phyloP scores from a whole-genome alignment of 2,113 vertebrate species.

The Stigmatopora nigra region DNA sequence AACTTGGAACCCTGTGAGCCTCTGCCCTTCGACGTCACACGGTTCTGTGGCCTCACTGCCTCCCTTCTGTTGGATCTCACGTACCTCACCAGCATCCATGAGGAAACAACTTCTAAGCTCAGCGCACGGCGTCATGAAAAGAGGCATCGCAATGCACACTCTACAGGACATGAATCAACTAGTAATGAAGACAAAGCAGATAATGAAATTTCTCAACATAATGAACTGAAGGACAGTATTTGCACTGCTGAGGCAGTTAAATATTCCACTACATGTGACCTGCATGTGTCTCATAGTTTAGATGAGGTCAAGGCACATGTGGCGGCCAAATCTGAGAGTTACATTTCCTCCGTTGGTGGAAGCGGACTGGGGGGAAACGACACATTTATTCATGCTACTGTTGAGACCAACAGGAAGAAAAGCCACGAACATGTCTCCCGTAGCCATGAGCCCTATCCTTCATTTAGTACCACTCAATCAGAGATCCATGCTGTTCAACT shows the following conservation, averaged over 20 bases:
- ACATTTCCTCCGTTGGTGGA: conserved; percentile 67
- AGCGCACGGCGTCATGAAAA: conserved; percentile 82
- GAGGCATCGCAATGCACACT: conserved; percentile 67
- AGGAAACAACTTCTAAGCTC: conserved; percentile 78
- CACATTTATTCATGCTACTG: conserved; percentile 54
- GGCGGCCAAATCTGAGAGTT: conserved; percentile 73
- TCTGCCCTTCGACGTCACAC: conserved; percentile 88
- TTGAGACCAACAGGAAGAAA: conserved; percentile 77
- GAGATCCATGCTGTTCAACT: conserved; percentile 92
- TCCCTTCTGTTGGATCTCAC: conserved; percentile 91
- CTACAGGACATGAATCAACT: conserved; percentile 65
- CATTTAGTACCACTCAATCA: conserved; percentile 71
- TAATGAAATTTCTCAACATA: conserved; percentile 27
- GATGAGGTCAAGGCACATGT: conserved; percentile 79
- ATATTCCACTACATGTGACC: conserved; percentile 47
- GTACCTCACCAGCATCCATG: conserved; percentile 91
- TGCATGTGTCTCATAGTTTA: conserved; percentile 70
- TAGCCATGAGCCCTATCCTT: conserved; percentile 58
- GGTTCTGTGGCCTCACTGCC: conserved; percentile 90
- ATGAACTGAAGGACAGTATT: conserved; percentile 33
- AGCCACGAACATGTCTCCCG: conserved; percentile 75
- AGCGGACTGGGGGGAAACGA: conserved; percentile 68
- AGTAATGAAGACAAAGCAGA: conserved; percentile 59
- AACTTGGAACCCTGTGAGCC: conserved; percentile 98
- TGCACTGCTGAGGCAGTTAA: conserved; percentile 1